Conservation (phyloP, 2,113 vertebrate species). For the Pomatostomus ruficeps region DNA sequence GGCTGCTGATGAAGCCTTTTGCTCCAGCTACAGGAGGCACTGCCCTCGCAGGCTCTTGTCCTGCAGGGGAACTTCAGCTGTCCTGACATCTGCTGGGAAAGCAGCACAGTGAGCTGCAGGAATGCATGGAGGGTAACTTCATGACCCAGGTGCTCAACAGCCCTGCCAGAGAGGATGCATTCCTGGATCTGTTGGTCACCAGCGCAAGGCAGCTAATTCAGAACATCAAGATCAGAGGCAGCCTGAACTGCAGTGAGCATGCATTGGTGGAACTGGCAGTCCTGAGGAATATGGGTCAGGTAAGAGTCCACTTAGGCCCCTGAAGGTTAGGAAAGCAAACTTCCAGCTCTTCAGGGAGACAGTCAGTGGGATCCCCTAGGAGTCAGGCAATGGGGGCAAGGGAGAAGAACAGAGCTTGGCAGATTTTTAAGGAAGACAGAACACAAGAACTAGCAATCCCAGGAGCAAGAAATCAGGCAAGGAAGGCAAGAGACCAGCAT, state of each 20-base stretch:
- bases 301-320: not conserved
- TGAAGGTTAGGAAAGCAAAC: not conserved
- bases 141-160: not conserved
- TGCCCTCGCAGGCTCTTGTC: not conserved
- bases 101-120: not conserved
- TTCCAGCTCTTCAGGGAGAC: not conserved
- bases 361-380: not conserved
- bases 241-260: not conserved
- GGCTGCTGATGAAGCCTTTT: not conserved
- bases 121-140: not conserved
- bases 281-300: not conserved
- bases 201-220: rapidly evolving
- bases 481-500: not conserved
- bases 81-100: not conserved
- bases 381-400: not conserved
- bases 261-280: not conserved
- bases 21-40: not conserved
- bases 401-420: not conserved
- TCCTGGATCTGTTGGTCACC: not conserved
- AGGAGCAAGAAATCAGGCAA: not conserved
- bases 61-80: not conserved
- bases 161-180: not conserved
- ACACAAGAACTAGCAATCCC: not conserved
- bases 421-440: not conserved
- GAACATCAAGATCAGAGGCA: not conserved